Base-by-base conservation (phyloP, 2,113 vertebrate genomes). In the Brachionichthys hirsutus region DNA sequence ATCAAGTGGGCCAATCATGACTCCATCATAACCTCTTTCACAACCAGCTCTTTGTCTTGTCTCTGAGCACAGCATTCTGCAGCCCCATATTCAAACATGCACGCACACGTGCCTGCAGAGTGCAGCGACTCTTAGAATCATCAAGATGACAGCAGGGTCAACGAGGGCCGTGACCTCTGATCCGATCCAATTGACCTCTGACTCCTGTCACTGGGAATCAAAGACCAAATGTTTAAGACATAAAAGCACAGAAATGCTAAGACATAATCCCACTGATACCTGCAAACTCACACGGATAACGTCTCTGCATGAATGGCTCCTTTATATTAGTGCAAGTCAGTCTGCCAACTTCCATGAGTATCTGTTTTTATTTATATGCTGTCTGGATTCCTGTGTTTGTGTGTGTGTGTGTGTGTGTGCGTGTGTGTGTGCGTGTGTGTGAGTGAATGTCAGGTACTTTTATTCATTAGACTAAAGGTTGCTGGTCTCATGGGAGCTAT, bases 401-500 rank as follows among this genome's bases (percentile, higher is more conserved):
- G 46, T 48, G 19, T 51, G 54, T 64, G 49, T 47, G 22, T 68
- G 36, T 55, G 14, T 45, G 15, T 53, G 40, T 56, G 38, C 61
- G 24, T 61, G 18, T 55, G 53, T 57, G 20, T 35, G 50, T 50
- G 45, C 47, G 59, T 62, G 49, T 61, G 30, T 71, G 44, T 66
- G 56, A 52, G 47, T 65, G 16, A n/a, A 36, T 18, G 49, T 43
- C 56, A 14, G 50, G 53, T 85, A 82, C 81, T 84, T 86, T 78
- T 77, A 73, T 74, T 67, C 62, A 19, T 90, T 89, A 87, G 83
- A 88, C 88, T 87, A 88, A 84, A 83, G 68, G 52, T 49, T 72
- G 66, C 69, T 66, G 83, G 88, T 90, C 88, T n/a, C 88, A 89
- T 87, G 85, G 77, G 85, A 89, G 69, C 71, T 74, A 69, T 82